Evolutionary conservation across 2,888 invertebrate genomes (phyloP).

Genomic region (Gastrophysa polygoni): DNA sequence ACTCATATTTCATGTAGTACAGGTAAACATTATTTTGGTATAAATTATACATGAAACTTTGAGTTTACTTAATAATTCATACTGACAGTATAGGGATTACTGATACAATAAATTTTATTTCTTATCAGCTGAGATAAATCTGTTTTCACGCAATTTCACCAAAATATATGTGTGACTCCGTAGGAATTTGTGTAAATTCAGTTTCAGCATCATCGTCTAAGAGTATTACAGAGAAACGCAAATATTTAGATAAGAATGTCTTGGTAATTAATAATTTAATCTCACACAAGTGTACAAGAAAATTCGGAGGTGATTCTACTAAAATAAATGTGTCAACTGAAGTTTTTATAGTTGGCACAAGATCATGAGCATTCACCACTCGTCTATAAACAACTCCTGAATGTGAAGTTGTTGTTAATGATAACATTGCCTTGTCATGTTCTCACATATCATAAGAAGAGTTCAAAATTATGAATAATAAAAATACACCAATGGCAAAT

Average conservation of each 20-base stretch:
- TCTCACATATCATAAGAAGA: not conserved
- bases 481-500: conserved; percentile 6
- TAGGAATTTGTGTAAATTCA: not conserved
- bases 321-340: conserved; percentile 19
- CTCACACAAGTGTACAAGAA: conserved; percentile 1
- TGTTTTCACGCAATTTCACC: not conserved
- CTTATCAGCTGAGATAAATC: not conserved
- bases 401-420: conserved; percentile 20
- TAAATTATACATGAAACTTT: no score
- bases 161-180: not conserved
- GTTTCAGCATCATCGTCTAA: not conserved
- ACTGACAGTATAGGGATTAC: not conserved
- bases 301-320: conserved; percentile 8
- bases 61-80: not conserved
- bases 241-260: not conserved
- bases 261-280: conserved; percentile 10
- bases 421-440: conserved; percentile 5
- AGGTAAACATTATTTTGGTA: no score
- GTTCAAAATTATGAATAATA: not conserved
- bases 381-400: conserved; percentile 29
- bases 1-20: no score
- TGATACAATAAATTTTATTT: not conserved
- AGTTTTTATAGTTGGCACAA: conserved; percentile 26
- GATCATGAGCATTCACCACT: conserved; percentile 16
- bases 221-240: not conserved